Conservation (phyloP, 2,888 invertebrate genomes). For the Gisinianus flammeolus region DNA sequence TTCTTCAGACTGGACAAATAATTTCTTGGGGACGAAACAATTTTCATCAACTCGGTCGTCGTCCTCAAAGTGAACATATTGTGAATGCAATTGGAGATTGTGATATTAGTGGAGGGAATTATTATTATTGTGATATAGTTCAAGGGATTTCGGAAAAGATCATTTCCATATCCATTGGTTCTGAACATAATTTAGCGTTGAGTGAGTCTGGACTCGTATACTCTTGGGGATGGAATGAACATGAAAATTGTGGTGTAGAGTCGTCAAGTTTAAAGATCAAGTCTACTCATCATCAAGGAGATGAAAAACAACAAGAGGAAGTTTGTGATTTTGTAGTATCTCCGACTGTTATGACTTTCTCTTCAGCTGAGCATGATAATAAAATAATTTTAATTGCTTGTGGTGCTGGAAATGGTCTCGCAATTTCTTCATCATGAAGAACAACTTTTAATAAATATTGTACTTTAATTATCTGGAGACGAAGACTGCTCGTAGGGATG, state of each 20-base stretch:
- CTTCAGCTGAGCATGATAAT: slow-evolving; percentile 27
- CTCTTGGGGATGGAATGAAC: slow-evolving; percentile 91
- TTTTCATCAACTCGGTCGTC: slow-evolving; percentile 76
- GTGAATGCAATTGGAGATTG: slow-evolving; percentile 13
- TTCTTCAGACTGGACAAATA: slow-evolving; percentile 69
- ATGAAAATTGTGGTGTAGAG: slow-evolving; percentile 76
- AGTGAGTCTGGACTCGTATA: slow-evolving; percentile 69
- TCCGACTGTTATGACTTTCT: slow-evolving; percentile 48
- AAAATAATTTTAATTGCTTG: slow-evolving; percentile 61
- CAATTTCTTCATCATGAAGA: slow-evolving; percentile 59
- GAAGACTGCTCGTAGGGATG: no score
- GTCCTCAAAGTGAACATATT: slow-evolving; percentile 59
- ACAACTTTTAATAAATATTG: no score
- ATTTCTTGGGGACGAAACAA: slow-evolving; percentile 80
- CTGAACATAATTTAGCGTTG: slow-evolving; percentile 79
- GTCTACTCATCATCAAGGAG: no score
- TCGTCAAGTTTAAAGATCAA: slow-evolving; percentile 58
- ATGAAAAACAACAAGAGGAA: background rate
- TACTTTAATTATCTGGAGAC: no score
- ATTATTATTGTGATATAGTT: slow-evolving; percentile 24
- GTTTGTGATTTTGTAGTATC: slow-evolving; percentile 42
- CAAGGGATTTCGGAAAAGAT: slow-evolving; percentile 63
- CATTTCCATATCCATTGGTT: slow-evolving; percentile 70
- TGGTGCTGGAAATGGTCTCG: slow-evolving; percentile 67
- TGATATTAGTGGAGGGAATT: slow-evolving; percentile 43